A percentile compares a stretch with the other conserved stretches of the same genome.
Conservation (phyloP, 2,113 vertebrate genomes). For the Nothobranchius kuhntae region DNA sequence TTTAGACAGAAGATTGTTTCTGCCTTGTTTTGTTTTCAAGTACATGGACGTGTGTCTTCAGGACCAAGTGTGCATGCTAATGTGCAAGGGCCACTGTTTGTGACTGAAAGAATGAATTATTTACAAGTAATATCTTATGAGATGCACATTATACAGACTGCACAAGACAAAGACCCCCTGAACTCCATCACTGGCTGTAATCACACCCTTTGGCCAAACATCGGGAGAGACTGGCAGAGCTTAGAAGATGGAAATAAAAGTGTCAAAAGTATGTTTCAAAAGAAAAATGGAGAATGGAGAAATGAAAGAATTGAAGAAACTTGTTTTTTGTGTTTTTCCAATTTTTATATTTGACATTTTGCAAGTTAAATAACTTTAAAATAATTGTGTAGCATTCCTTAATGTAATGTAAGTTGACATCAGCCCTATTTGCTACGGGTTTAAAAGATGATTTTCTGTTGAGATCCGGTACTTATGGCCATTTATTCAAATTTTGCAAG, state of each 20-base stretch:
- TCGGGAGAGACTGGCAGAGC: slow-evolving; percentile 3
- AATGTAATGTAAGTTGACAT: too few relatives aligned
- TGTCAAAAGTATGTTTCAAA: slow-evolving; percentile 29
- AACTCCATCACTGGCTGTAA: slow-evolving; percentile 59
- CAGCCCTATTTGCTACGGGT: too few relatives aligned
- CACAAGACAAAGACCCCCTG: slow-evolving; percentile 62
- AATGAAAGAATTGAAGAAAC: slow-evolving; percentile 3
- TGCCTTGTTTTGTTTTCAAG: slow-evolving; percentile 4
- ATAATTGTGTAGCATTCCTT: too few relatives aligned
- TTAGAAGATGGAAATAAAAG: slow-evolving; percentile 34
- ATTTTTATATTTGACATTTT: neutral
- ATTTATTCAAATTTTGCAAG: too few relatives aligned
- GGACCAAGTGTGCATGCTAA: slow-evolving; percentile 28
- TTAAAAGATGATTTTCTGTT: too few relatives aligned
- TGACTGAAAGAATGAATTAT: slow-evolving; percentile 63
- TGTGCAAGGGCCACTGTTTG: slow-evolving; percentile 33
- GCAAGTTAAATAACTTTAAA: too few relatives aligned
- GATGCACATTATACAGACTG: slow-evolving; percentile 58
- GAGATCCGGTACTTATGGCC: too few relatives aligned
- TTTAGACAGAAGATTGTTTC: slow-evolving; percentile 51
- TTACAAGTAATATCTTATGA: slow-evolving; percentile 67
- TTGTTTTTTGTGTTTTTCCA: slow-evolving; percentile 4
- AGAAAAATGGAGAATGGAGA: neutral
- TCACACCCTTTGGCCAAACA: slow-evolving; percentile 46
- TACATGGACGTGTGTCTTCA: neutral